Evolutionary conservation across 2,888 invertebrate genomes (phyloP), one percentile per base, ranked within the genome.

Genomic region (Lycia hirtaria): DNA sequence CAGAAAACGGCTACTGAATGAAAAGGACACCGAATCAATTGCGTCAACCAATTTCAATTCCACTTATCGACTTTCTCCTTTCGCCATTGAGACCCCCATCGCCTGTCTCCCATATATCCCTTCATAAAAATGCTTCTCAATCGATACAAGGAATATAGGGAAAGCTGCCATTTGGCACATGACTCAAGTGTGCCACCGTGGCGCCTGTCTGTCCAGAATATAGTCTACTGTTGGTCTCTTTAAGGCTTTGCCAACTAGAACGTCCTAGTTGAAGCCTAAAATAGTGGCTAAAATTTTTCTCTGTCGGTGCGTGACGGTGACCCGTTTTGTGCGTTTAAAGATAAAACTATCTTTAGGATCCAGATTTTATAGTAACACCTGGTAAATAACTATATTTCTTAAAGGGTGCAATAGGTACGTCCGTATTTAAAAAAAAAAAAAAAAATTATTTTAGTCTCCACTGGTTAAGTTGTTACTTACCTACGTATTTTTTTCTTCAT

Each of bases 81-180:
- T 33, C 30, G 50, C 30, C 43, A 37, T 40, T 49, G 52, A 52
- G 48, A 38, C 24, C 14, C 15, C 43, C 24, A 22, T 43, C 38
- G 20, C 19, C 32, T 32, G 38, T 30, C 41, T 26, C 43, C 35
- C 37, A 57, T 52, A 33, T 17, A 26, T 22, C 20, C 19, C 43
- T 47, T 51, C 65, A 65, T 66, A 70, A 66, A 70, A 68, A 40
- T 57, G 50, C 17, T 20, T 50, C 60, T 41, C 64, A 63, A 70
- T 68, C 72, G 56, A 75, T 75, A 67, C 61, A 66, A 56, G 58
- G 65, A 65, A 59, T 73, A 64, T 57, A 65, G 50, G 56, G 65
- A 65, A 67, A 62, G 64, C 64, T 64, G 67, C 64, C 52, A 74
- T 67, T 87, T 87, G 87, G 87, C 87, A 85, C 68, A 67, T 71